Evolutionary conservation across 2,113 vertebrate genomes (phyloP).

Genomic region (Tapirus terrestris): DNA sequence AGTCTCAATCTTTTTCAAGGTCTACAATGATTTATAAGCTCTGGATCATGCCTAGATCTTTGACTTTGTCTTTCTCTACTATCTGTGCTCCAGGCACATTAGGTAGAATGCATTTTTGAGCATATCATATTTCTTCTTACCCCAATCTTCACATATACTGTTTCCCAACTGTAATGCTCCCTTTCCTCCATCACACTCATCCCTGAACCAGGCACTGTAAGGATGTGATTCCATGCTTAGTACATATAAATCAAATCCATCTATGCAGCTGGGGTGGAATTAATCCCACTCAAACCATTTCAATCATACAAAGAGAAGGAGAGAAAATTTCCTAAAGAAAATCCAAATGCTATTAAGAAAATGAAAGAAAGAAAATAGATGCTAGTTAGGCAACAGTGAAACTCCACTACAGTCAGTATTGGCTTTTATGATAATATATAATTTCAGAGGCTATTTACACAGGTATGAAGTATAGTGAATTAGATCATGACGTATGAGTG

Average conservation of each 20-base stretch:
- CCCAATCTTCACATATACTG: background rate
- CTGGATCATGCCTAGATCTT: background rate
- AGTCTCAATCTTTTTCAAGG: background rate
- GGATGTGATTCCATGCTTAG: background rate
- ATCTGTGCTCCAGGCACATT: rapidly evolving
- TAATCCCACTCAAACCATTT: background rate
- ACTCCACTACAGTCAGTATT: background rate
- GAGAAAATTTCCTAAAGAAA: background rate
- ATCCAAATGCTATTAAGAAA: background rate
- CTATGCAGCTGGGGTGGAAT: background rate
- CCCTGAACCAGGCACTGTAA: background rate
- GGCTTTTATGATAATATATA: background rate
- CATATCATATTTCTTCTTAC: background rate
- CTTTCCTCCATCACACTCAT: background rate
- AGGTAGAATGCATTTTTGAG: background rate
- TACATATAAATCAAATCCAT: background rate
- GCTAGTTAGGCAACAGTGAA: background rate
- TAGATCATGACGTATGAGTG: background rate
- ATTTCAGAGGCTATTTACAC: background rate
- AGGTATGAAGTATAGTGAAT: background rate
- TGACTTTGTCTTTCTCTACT: background rate
- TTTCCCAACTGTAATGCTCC: rapidly evolving
- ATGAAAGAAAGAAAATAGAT: background rate
- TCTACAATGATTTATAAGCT: background rate
- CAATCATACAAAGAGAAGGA: background rate